phyloP scores from a whole-genome alignment of 2,113 vertebrate species.

The Sinocyclocheilus anshuiensis region DNA sequence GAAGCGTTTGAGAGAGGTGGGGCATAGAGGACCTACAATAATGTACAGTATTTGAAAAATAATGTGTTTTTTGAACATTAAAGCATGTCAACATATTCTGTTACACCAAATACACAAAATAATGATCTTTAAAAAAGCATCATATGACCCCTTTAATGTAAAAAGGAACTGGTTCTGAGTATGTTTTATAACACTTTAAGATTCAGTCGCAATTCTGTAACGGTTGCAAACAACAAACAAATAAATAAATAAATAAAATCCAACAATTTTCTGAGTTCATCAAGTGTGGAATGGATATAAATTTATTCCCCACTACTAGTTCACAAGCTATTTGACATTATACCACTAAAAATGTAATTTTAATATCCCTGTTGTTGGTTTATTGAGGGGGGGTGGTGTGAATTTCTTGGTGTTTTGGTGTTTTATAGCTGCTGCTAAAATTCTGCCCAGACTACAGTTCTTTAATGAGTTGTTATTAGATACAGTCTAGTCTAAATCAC shows the following conservation, averaged over 20 bases:
- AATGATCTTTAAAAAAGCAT: no score
- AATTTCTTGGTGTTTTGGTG: conserved; percentile 21
- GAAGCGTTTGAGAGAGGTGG: no score
- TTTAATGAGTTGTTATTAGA: conserved; percentile 42
- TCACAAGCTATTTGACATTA: not conserved
- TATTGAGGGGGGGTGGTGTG: not conserved
- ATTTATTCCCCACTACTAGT: not conserved
- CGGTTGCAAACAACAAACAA: not conserved
- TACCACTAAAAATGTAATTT: not conserved
- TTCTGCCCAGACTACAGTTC: conserved; percentile 14
- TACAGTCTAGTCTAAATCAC: conserved; percentile 51
- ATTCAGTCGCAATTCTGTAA: not conserved
- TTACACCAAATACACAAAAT: no score
- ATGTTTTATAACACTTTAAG: not conserved
- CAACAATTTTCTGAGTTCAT: no score
- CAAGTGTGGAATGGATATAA: not conserved
- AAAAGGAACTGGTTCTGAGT: no score
- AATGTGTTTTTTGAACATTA: no score
- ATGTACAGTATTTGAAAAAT: no score
- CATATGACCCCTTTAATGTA: no score
- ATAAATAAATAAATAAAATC: not conserved
- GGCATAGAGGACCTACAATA: no score
- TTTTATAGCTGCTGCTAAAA: conserved; percentile 46
- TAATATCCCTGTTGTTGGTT: not conserved
- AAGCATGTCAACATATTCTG: no score